Evolutionary conservation across 2,113 vertebrate species (phyloP).

Genomic region (Equus przewalskii): DNA sequence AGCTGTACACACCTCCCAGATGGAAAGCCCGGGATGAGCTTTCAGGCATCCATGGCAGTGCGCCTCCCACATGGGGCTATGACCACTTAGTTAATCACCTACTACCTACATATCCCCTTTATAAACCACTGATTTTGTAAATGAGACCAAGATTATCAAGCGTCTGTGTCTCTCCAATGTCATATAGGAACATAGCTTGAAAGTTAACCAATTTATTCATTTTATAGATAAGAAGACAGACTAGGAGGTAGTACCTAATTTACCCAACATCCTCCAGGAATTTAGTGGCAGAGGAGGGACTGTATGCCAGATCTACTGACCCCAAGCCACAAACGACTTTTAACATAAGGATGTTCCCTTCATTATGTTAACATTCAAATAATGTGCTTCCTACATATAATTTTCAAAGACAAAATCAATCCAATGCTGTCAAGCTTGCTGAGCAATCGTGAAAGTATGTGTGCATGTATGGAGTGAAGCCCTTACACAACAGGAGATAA

Average conservation of each 20-base stretch:
- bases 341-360: conserved; percentile 37
- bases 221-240: neutral
- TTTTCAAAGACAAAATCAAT: conserved; percentile 67
- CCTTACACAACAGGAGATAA: conserved; percentile 48
- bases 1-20: neutral
- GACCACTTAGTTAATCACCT: neutral
- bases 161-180: neutral
- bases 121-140: neutral
- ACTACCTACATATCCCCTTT: neutral
- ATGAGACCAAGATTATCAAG: neutral
- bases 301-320: neutral
- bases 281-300: neutral
- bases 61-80: neutral
- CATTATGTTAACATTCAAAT: conserved; percentile 60
- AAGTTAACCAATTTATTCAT: neutral
- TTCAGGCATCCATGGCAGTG: too few relatives aligned
- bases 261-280: neutral
- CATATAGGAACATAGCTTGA: neutral
- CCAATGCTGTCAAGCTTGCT: conserved; percentile 49
- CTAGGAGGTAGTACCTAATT: neutral
- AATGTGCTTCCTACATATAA: conserved; percentile 39
- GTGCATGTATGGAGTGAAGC: neutral
- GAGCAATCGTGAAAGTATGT: conserved; percentile 28
- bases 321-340: neutral
- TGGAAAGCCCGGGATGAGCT: neutral